Base-by-base conservation (phyloP, 1,140 invertebrate species). In the Temnothorax longispinosus region DNA sequence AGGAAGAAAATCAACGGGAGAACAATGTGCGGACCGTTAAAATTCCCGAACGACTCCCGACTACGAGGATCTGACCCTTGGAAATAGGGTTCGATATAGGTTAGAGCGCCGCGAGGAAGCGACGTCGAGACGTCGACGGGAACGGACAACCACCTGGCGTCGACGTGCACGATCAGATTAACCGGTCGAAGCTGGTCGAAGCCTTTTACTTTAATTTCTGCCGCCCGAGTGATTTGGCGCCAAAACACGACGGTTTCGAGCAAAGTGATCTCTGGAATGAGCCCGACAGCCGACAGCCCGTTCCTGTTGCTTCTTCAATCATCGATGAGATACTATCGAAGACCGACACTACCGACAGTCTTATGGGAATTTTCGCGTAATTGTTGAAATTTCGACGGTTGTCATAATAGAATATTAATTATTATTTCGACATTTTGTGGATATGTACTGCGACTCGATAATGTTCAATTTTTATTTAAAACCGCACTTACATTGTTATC, bases 231-330 rank as follows among this genome's bases (percentile, higher is more conserved):
- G 65, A 60, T 85, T 91, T 91, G 78, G 89, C 90, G 90, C 89
- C 89, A 91, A 91, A 91, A 90, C 64, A 67, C 75, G 64, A 38
- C 77, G 72, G 75, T 87, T 86, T 32, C 13, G 27, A 35, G 60
- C 2, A 47, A 65, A 52, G 18, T 35, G 27, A 78, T 78, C 11
- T 41, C 44, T 35, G 58, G 52, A 21, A 58, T 27, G 56, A 27
- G 21, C 21, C 0, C 21, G 21, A 21, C 21, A 11, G 13, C 0
- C 21, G 21, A 21, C 21, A 11, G 13, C 1, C 8, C 5, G 11
- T 74, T 74, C 52, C 71, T 56, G 18, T 38, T 41, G 32, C 72
- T 41, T 15, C 18, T 5, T 18, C 15, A 32, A 18, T 76, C 74
- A 76, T 44, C 21, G 38, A 38, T 15, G 1, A 18, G 10, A 8